Base-by-base conservation (phyloP, 2,888 invertebrate species). In the Oligia latruncula region DNA sequence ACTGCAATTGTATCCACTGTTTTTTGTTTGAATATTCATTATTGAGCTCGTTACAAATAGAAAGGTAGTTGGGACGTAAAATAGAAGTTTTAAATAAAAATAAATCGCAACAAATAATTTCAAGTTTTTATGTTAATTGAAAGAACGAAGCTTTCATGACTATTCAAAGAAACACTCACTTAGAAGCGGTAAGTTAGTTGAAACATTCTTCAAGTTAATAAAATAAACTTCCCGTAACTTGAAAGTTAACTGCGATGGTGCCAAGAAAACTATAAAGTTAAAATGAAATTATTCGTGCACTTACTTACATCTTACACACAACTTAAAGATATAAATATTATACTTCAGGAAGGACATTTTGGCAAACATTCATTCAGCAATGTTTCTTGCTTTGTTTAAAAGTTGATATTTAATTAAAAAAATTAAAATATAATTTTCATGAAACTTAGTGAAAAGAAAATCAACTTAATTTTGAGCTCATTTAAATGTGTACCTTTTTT, bases 251-350 rank as follows among this genome's bases (percentile, higher is more conserved):
- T 60, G 29, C 13, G 46, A 17, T 29, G 43, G n/a, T 73, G 78
- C 78, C 75, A 76, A 82, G 67, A 73, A 68, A 67, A 86, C 60
- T 73, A 5, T 58, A 40, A 68, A 77, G 40, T 77, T 81, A 40
- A 64, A 75, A 66, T 65, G 5, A 58, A 77, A 62, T 74, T 68
- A 68, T 72, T 74, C 13, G 64, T 40, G 43, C 23, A 71, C 29
- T 71, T 58, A 68, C 43, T 71, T 58, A 68, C 43, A 35, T 5
- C 60, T 55, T 35, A 8, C 62, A 15, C 40, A 65, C 46, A 71
- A 72, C 64, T 23, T 73, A 29, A 65, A 66, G 5, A 55, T 62
- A 77, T 66, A 64, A 71, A 55, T 70, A 70, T 66, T 52, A 72
- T 13, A n/a, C n/a, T 62, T 35, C 71, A n/a, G 23, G 9, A 20